A percentile compares a stretch with the other conserved stretches of the same genome.
Conservation (phyloP, 2,888 invertebrate species). For the Hirtodrosophila trivittata region DNA sequence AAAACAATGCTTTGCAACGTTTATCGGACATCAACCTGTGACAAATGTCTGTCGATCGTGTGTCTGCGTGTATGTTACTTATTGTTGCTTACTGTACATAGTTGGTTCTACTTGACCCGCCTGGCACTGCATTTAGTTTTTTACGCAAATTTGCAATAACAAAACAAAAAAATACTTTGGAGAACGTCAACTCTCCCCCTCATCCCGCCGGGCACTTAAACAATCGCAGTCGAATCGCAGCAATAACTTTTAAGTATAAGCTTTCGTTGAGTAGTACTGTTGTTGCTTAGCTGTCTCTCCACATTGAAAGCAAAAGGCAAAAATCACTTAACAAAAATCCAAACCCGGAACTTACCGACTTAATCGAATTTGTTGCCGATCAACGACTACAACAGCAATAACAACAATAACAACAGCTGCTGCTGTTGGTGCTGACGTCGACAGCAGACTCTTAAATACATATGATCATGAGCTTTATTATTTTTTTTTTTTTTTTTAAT, state of each 20-base stretch:
- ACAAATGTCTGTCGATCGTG: constrained; percentile 31
- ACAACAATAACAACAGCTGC: constrained; percentile 30
- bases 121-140: constrained; percentile 62
- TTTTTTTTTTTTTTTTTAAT: constrained; percentile 28
- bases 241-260: constrained; percentile 56
- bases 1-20: constrained; percentile 51
- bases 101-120: constrained; percentile 67
- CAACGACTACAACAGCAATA: constrained; percentile 47
- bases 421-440: constrained; percentile 34
- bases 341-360: constrained; percentile 74
- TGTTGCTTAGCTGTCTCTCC: constrained; percentile 15
- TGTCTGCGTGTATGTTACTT: constrained; percentile 12
- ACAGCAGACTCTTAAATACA: constrained; percentile 38
- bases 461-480: constrained; percentile 38
- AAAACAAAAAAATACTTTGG: constrained; percentile 27
- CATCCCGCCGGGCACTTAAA: neutral
- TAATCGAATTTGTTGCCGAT: constrained; percentile 79
- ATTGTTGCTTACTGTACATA: constrained; percentile 31
- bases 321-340: constrained; percentile 66
- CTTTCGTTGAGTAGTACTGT: constrained; percentile 13
- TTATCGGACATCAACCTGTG: constrained; percentile 75
- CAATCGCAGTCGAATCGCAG: constrained; percentile 34
- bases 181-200: neutral
- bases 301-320: constrained; percentile 42
- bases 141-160: constrained; percentile 47